These are phyloP conservation scores for Sepioteuthis lessoniana DNA, from an alignment of 2,888 invertebrate genomes.

Conservation along the genomic window DNA sequence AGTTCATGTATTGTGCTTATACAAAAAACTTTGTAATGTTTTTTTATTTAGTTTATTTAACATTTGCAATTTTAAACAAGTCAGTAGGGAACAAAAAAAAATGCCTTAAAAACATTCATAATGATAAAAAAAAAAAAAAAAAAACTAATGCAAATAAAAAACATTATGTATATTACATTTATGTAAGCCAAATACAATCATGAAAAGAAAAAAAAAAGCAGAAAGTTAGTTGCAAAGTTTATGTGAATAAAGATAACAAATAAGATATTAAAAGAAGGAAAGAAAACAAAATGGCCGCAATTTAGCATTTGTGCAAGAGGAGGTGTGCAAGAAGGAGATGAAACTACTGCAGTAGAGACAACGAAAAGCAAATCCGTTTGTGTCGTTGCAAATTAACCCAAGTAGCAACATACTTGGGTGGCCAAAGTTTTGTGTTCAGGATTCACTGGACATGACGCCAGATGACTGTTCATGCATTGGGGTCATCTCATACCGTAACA, in stretches of 20 bases:
- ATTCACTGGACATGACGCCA: slow-evolving; percentile 10
- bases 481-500: neutral
- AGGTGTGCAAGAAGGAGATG: neutral
- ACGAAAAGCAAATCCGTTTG: neutral
- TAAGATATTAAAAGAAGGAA: neutral
- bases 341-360: neutral
- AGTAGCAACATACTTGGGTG: slow-evolving; percentile 44
- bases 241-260: neutral
- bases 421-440: neutral
- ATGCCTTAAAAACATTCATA: too few relatives aligned
- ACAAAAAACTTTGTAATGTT: too few relatives aligned
- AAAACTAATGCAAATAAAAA: too few relatives aligned
- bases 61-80: too few relatives aligned
- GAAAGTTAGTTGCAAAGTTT: too few relatives aligned
- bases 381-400: neutral
- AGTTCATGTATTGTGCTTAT: too few relatives aligned
- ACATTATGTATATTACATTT: too few relatives aligned
- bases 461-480: slow-evolving; percentile 17
- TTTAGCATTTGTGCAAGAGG: neutral
- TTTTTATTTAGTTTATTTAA: too few relatives aligned
- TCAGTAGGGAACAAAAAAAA: too few relatives aligned
- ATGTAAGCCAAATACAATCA: too few relatives aligned
- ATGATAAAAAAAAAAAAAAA: too few relatives aligned
- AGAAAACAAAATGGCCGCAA: neutral
- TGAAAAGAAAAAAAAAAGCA: neutral